phyloP scores from a whole-genome alignment of 2,888 invertebrate species.

The Xanthia togata region DNA sequence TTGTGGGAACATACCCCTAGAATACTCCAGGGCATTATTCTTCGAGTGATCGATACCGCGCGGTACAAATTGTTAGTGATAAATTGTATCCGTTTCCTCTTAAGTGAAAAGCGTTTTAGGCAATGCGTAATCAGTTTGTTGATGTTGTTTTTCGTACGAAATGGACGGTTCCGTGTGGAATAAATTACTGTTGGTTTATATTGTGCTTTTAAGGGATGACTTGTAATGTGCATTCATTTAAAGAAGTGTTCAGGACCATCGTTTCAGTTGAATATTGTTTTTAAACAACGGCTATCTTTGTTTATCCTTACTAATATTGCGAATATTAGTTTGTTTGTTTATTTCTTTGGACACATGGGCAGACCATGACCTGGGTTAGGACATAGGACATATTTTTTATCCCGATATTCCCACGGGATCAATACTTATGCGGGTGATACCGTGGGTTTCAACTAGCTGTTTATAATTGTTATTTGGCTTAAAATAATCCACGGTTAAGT shows the following conservation, averaged over 20 bases:
- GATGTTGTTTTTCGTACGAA: slow-evolving; percentile 46
- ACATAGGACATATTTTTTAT: background rate
- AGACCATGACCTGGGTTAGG: background rate
- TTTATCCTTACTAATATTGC: background rate
- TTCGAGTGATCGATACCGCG: slow-evolving; percentile 61
- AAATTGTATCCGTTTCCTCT: slow-evolving; percentile 60
- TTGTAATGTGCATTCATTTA: slow-evolving; percentile 7
- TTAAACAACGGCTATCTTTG: background rate
- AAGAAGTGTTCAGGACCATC: background rate
- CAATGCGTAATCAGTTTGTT: slow-evolving; percentile 49
- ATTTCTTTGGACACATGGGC: background rate
- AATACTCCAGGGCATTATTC: slow-evolving; percentile 60
- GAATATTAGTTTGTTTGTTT: background rate
- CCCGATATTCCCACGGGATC: too few species aligned
- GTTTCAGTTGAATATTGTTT: background rate
- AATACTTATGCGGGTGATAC: too few species aligned
- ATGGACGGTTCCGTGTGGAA: slow-evolving; percentile 20
- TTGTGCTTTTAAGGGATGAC: background rate
- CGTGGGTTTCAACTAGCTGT: too few species aligned
- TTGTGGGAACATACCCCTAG: slow-evolving; percentile 55
- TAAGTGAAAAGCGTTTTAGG: slow-evolving; percentile 61
- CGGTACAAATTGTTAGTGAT: slow-evolving; percentile 66
- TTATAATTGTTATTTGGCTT: too few species aligned
- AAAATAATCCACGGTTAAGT: too few species aligned
- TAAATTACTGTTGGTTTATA: slow-evolving; percentile 27